These are phyloP conservation scores for Pluvialis apricaria DNA, from an alignment of 2,113 vertebrate species.

Conservation along the genomic window DNA sequence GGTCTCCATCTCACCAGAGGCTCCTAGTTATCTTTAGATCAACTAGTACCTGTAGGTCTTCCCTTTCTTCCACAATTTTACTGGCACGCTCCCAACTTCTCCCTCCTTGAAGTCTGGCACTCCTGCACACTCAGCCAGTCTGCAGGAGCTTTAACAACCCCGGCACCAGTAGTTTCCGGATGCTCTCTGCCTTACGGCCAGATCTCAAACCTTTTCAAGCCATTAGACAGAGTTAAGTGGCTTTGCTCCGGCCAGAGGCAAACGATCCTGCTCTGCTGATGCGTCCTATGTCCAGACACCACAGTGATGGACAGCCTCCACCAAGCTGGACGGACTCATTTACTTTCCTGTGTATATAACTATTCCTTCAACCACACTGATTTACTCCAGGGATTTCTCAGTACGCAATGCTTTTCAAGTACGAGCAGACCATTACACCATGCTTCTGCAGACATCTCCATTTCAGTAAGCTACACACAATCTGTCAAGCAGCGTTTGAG, in stretches of 20 bases:
- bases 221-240: not conserved
- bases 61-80: not conserved
- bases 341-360: not conserved
- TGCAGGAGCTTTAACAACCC: not conserved
- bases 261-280: not conserved
- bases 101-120: not conserved
- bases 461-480: not conserved
- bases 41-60: not conserved
- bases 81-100: not conserved
- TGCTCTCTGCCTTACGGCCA: not conserved
- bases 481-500: not conserved
- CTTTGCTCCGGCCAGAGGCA: not conserved
- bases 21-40: not conserved
- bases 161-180: not conserved
- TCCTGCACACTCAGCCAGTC: not conserved
- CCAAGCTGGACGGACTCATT: not conserved
- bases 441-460: not conserved
- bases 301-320: not conserved
- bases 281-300: not conserved
- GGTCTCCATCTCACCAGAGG: accelerated
- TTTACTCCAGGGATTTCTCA: not conserved
- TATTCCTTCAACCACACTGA: not conserved
- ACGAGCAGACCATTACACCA: not conserved
- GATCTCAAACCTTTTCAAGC: not conserved
- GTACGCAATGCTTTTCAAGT: not conserved